Base-by-base conservation (phyloP, 2,113 vertebrate species). In the Pteropus alecto region DNA sequence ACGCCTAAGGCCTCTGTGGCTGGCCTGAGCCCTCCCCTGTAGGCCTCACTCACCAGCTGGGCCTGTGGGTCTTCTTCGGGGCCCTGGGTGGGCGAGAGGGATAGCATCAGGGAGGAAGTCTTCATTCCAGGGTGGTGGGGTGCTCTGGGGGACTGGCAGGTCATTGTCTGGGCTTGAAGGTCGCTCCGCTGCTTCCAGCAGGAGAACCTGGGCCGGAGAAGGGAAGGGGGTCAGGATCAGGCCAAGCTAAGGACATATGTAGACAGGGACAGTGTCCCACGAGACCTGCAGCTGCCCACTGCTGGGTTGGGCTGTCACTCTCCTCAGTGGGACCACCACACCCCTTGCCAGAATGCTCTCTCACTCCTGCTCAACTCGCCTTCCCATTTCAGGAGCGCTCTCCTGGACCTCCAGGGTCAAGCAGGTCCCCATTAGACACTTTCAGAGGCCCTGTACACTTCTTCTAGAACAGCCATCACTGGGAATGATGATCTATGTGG, bases 101-200 rank as follows among this genome's bases (percentile, higher is more conserved):
- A 99, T 99, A 83, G 99, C 99, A 0, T 98, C 98, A 0, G 99
- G 99, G 13, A 98, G 83, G 88, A 99, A 98, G 85, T 99, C 99
- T 1, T 99, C 99, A 0, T 99, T 99, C 98, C 99, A 99, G 0
- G 99, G 96, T 0, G 99, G 98, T 2, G 98, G 96, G 5, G 96
- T 98, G 15, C 97, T 98, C 88, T 79, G 98, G 0, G 97, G 24
- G 22, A 96, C 97, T 0, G 99, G 99, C 86, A 99, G 98, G 96
- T 97, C 98, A 51, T 98, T 98, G 94, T 98, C 98, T 5, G 98
- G 84, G 0, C 97, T 51, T 0, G 85, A 79, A 46, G 96, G 95
- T 77, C 93, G 90, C 79, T 98, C 98, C 0, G 98, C 98, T 6
- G 98, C 98, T 96, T 99, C 99, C 0, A 99, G 98, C 83, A 99